Base-by-base conservation (phyloP, 2,797 vertebrate species). In the Linurgus olivaceus region DNA sequence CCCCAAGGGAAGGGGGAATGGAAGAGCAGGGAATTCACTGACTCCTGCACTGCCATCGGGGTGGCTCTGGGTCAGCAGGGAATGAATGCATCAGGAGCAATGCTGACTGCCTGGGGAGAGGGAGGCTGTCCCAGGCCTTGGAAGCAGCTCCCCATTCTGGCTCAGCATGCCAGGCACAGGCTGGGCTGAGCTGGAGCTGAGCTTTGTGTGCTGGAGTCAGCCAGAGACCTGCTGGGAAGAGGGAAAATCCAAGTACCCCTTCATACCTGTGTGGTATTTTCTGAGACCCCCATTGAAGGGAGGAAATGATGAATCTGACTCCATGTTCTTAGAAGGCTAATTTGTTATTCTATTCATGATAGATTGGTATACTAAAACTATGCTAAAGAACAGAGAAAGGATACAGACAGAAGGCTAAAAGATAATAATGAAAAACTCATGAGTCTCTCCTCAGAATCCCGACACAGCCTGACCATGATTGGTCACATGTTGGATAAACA, bases 161-260 rank as follows among this genome's bases (percentile, higher is more conserved):
- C 26, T 72, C 10, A 1, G 23, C 4, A 13, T 5, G 13, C 31
- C 0, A 0, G 21, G 18, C 38, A 6, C 1, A 11, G 33, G 9
- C 21, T 0, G 0, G 44, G 40, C 68, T 65, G 38, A 52, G 33
- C 47, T 1, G 8, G 33, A 52, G 16, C 17, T 51, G 47, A 66
- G n/a, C 16, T 63, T 67, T 38, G 11, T 47, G 55, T 5, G 2
- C 50, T 40, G 42, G 19, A 7, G 2, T 45, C 4, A 6, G 42
- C 37, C 51, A 55, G 31, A n/a, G 44, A 52, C 23, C 66, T 65
- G 7, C 51, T 29, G 45, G 38, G 11, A 79, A 76, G 25, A 25
- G 50, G 10, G 35, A 8, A 52, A 79, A 35, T 9, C 25, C 40
- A 28, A 42, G 6, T 17, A 9, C 24, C 12, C 13, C 47, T 61